Conservation (phyloP, 2,797 vertebrate species). For the Tokudaia muenninki region DNA sequence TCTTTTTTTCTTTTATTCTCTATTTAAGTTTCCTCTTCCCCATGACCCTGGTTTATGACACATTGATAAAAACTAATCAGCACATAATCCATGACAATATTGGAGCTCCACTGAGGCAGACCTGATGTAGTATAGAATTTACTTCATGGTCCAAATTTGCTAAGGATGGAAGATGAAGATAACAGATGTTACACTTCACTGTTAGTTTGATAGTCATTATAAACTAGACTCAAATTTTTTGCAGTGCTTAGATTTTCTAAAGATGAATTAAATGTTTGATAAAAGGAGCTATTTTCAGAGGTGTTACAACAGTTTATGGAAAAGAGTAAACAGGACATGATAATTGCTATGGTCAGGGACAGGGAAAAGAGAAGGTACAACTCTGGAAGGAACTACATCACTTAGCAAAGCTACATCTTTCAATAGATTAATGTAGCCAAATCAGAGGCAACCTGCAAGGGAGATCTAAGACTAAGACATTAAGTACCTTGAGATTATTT, state of each 20-base stretch:
- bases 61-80: background rate
- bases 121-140: background rate
- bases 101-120: background rate
- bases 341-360: background rate
- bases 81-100: background rate
- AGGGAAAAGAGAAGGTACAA: background rate
- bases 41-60: background rate
- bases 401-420: background rate
- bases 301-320: background rate
- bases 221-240: slow-evolving; percentile 8
- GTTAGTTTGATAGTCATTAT: background rate
- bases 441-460: background rate
- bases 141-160: background rate
- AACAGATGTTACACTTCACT: rapidly evolving
- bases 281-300: slow-evolving; percentile 11
- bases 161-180: background rate
- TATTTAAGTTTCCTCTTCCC: no score
- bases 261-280: background rate
- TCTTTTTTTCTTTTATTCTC: background rate
- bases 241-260: background rate
- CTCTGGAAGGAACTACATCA: background rate
- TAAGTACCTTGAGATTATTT: background rate
- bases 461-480: background rate
- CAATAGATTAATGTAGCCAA: background rate
- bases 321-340: background rate